Conservation (phyloP, 2,888 invertebrate genomes). For the Clistopyga incitator region DNA sequence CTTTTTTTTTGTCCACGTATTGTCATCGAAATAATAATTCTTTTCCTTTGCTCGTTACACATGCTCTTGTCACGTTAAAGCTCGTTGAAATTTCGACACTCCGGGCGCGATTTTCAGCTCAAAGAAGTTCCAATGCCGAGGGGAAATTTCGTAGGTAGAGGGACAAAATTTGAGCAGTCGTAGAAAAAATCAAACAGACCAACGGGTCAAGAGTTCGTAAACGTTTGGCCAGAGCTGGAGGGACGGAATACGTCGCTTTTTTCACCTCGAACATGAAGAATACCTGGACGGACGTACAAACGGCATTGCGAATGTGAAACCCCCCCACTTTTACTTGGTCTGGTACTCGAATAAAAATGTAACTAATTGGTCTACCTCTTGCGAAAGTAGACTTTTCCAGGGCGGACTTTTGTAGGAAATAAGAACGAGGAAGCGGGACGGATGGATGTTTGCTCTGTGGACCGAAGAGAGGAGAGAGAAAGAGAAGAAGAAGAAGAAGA, state of each 20-base stretch:
- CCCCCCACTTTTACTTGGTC: slow-evolving; percentile 28
- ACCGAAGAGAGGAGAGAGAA: slow-evolving; percentile 52
- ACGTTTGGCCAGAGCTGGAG: slow-evolving; percentile 54
- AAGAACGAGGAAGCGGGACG: slow-evolving; percentile 71
- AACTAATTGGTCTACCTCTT: slow-evolving; percentile 82
- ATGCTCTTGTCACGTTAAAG: not conserved
- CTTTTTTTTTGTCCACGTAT: too few relatives aligned
- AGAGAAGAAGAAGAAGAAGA: slow-evolving; percentile 55
- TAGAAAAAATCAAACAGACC: slow-evolving; percentile 63
- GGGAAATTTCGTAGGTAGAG: slow-evolving; percentile 30
- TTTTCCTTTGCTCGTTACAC: slow-evolving; percentile 54
- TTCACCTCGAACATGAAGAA: slow-evolving; percentile 52
- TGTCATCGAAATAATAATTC: slow-evolving; percentile 61
- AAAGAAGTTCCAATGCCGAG: slow-evolving; percentile 54
- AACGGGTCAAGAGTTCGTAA: slow-evolving; percentile 65
- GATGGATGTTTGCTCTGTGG: slow-evolving; percentile 64
- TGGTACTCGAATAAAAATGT: slow-evolving; percentile 78
- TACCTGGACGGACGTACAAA: slow-evolving; percentile 66
- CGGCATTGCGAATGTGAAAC: slow-evolving; percentile 73
- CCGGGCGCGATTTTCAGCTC: slow-evolving; percentile 3
- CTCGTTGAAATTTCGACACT: slow-evolving; percentile 34
- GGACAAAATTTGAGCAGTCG: slow-evolving; percentile 62
- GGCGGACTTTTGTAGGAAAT: slow-evolving; percentile 78
- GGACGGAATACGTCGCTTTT: slow-evolving; percentile 49
- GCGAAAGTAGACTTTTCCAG: slow-evolving; percentile 74